Evolutionary conservation across 2,797 vertebrate genomes (phyloP).

Genomic region (Ceryle rudis): DNA sequence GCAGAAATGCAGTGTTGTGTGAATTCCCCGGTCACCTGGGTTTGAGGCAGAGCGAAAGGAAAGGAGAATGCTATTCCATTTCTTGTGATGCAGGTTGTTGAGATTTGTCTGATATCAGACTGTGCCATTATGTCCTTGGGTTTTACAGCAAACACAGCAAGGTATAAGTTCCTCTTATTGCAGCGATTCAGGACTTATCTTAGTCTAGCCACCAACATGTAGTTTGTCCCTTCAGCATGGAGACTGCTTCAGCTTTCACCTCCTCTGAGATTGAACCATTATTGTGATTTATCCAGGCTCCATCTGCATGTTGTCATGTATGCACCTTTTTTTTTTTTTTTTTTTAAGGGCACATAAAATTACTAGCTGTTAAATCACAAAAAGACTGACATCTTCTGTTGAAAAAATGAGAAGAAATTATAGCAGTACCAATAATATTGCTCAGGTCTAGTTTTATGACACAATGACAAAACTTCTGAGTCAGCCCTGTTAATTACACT

Average conservation of each 20-base stretch:
- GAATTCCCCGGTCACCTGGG: neutral
- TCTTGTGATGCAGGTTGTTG: neutral
- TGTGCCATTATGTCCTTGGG: neutral
- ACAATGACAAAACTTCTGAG: neutral
- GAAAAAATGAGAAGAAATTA: neutral
- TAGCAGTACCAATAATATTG: neutral
- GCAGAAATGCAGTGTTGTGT: neutral
- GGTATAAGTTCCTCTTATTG: neutral
- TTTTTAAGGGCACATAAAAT: neutral
- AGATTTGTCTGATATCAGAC: neutral
- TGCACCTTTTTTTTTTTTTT: neutral
- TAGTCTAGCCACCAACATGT: neutral
- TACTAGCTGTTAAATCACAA: neutral
- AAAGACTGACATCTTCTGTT: neutral
- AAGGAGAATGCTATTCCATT: neutral
- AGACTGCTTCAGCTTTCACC: neutral
- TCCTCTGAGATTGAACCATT: neutral
- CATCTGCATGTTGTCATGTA: neutral
- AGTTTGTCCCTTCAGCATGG: neutral
- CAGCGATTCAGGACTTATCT: neutral
- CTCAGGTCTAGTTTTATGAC: conserved; percentile 11
- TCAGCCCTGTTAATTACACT: neutral
- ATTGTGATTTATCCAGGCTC: neutral
- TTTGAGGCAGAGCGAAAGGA: neutral
- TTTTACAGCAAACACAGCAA: neutral